phyloP scores from a whole-genome alignment of 2,797 vertebrate genomes.

The Clarias platycephalus region DNA sequence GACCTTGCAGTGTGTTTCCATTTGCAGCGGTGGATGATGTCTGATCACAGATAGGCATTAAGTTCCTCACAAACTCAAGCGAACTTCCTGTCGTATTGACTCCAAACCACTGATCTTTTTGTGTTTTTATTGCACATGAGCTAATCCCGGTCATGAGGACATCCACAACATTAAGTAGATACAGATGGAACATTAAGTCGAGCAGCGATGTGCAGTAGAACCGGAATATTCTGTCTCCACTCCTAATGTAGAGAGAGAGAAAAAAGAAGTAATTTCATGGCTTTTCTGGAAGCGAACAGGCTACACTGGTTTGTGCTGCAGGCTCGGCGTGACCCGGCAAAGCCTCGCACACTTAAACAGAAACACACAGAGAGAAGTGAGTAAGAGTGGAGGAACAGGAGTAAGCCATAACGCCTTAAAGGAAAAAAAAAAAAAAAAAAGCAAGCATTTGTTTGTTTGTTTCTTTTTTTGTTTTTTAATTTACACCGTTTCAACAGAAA shows the following conservation, averaged over 20 bases:
- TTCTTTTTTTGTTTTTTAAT: too few relatives aligned
- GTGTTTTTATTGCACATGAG: not conserved
- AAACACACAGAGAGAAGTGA: not conserved
- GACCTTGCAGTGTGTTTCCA: not conserved
- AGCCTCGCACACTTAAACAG: constrained; percentile 11
- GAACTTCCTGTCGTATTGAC: not conserved
- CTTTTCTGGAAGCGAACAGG: constrained; percentile 13
- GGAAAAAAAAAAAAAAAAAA: not conserved
- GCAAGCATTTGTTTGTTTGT: too few relatives aligned
- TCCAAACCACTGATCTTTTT: not conserved
- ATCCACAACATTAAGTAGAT: not conserved
- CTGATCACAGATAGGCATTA: not conserved
- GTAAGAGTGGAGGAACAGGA: not conserved
- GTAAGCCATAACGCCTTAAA: not conserved
- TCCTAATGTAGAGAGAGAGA: not conserved
- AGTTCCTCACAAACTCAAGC: not conserved
- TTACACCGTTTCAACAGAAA: not conserved
- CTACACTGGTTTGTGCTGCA: constrained; percentile 33
- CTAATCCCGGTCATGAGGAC: not conserved
- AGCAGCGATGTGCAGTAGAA: too few relatives aligned
- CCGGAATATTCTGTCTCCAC: not conserved
- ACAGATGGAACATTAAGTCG: not conserved
- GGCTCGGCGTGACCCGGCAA: constrained; percentile 23
- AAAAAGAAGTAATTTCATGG: constrained; percentile 18
- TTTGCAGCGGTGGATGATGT: not conserved